Evolutionary conservation across 2,797 vertebrate species (phyloP), one percentile per base, ranked within the genome.

Genomic region (Holocentrus rufus): DNA sequence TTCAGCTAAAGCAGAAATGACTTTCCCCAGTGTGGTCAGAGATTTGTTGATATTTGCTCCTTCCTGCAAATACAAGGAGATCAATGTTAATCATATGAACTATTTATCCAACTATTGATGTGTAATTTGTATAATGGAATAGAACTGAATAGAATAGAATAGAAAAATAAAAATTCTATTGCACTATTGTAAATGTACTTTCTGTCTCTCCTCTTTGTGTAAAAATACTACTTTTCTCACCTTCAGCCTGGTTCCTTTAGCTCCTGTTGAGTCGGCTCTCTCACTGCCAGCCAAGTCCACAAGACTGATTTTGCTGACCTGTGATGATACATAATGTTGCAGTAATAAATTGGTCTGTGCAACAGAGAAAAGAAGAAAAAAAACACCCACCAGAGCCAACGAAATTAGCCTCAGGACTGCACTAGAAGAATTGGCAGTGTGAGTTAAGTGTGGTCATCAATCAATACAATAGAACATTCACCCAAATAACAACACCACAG

Each of bases 41-140:
- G 98, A 99, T 91, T 99, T 99, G 90, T 99, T 99, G 90, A 99
- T 99, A 82, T 99, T 99, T 80, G 98, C 98, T 80, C 98, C 98
- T 92, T 99, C 98, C 98, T 94, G 77, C 7, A 91, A 83, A 72
- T 65, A 56, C 58, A 76, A 27, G 60, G 0, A 67, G 30, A 62
- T 57, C 10, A 46, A 56, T 34, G 17, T 69, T 27, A 68, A 3
- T 52, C 14, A 53, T 42, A 13, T 60, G 3, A 39, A 14, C 14
- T n/a, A 20, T 55, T 46, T 65, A 3, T 54, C 8, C 8, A 68
- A 65, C 8, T 54, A 20, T 44, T 22, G 18, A 59, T 23, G 15
- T 10, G 34, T 15, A 44, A 49, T 47, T 63, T 39, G 20, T n/a
- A n/a, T n/a, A n/a, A n/a, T n/a, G n/a, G n/a, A n/a, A n/a, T n/a